Evolutionary conservation across 2,797 vertebrate genomes (phyloP).

Genomic region (Arnoldichthys spilopterus): DNA sequence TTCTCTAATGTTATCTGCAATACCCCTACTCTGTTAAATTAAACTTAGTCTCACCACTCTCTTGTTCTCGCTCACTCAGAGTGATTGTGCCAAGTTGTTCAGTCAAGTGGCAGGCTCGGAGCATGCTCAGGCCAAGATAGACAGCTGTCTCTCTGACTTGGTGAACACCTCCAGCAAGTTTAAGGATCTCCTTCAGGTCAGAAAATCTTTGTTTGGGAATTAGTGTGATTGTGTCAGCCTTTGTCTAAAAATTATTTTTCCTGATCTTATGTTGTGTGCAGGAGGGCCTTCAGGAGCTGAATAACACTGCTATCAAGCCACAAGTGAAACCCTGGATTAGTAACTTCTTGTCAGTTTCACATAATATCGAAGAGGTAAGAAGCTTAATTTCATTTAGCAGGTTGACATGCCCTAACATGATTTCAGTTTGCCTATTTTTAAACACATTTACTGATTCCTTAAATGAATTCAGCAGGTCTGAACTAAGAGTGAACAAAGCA

Average conservation of each 20-base stretch:
- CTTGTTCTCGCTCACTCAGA: constrained; percentile 75
- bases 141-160: constrained; percentile 95
- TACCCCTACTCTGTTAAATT: no score
- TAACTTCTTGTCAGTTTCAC: constrained; percentile 92
- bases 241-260: neutral
- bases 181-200: constrained; percentile 94
- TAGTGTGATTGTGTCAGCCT: neutral
- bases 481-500: no score
- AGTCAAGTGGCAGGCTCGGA: constrained; percentile 86
- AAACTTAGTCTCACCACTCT: no score
- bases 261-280: constrained; percentile 60
- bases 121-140: constrained; percentile 92
- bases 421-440: neutral
- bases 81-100: constrained; percentile 93
- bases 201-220: no score
- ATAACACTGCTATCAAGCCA: constrained; percentile 92
- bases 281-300: constrained; percentile 93
- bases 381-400: neutral
- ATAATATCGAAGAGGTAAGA: constrained; percentile 93
- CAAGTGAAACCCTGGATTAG: constrained; percentile 99
- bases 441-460: no score
- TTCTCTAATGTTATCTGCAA: neutral
- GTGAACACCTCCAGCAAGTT: constrained; percentile 92
- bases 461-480: no score
- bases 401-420: neutral